A percentile compares a stretch with the other conserved stretches of the same genome.
Conservation (phyloP, 2,113 vertebrate species). For the Spilogale gracilis region DNA sequence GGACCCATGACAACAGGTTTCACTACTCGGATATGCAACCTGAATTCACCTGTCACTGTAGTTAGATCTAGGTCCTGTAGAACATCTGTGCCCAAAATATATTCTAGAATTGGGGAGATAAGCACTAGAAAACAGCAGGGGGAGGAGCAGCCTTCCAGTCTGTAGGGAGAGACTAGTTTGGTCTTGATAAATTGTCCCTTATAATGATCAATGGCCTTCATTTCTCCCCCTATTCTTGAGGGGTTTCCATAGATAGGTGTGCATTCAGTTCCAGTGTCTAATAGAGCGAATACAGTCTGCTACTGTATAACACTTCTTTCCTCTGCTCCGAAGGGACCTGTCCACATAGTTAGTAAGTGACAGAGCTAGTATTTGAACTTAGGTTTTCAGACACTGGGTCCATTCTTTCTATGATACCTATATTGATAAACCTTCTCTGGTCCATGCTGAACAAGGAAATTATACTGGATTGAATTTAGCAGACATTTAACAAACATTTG, state of each 20-base stretch:
- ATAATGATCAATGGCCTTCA: background rate
- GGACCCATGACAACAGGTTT: background rate
- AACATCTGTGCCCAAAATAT: background rate
- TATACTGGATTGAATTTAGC: background rate
- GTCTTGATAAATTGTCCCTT: background rate
- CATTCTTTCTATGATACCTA: background rate
- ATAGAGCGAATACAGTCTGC: background rate
- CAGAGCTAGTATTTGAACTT: background rate
- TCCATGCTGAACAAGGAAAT: background rate
- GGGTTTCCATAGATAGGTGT: background rate
- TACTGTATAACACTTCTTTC: background rate
- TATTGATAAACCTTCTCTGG: background rate
- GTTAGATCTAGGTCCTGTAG: background rate
- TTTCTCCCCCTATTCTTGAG: background rate
- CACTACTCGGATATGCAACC: background rate
- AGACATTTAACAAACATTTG: background rate
- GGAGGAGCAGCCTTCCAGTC: background rate
- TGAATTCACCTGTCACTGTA: background rate
- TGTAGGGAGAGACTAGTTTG: background rate
- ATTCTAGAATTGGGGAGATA: background rate
- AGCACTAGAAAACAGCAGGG: background rate
- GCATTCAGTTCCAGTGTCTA: background rate
- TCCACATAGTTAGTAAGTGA: background rate
- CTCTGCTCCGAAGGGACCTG: background rate
- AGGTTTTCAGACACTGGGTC: background rate